Percentiles rank a stretch among this genome's conserved stretches.
Conservation (phyloP, 2,888 invertebrate genomes). For the Drosophila peninsularis region DNA sequence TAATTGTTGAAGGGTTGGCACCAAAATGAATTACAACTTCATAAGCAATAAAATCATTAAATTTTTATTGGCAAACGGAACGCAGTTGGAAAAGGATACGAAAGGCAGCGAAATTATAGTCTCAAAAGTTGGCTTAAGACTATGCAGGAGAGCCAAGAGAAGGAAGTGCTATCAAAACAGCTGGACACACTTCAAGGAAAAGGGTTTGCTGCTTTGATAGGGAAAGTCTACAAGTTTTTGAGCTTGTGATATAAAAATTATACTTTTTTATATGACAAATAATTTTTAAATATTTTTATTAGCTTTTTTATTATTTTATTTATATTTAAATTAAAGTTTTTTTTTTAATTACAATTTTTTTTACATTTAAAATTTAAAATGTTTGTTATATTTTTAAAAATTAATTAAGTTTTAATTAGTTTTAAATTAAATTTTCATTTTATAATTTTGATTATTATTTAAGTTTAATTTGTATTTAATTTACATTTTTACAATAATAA, state of each 20-base stretch:
- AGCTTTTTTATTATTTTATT: background rate
- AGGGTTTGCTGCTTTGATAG: background rate
- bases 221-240: background rate
- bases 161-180: slow-evolving; percentile 3
- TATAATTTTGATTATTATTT: no score
- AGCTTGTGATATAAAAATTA: background rate
- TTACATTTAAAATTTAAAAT: no score
- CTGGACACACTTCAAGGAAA: background rate
- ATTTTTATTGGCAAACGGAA: slow-evolving; percentile 68
- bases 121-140: slow-evolving; percentile 44
- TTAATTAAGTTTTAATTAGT: no score
- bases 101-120: slow-evolving; percentile 11
- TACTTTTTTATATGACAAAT: background rate
- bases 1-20: slow-evolving; percentile 73
- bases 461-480: no score
- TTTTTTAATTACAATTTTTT: no score
- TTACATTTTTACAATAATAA: no score
- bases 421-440: no score
- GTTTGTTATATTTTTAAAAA: no score
- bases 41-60: slow-evolving; percentile 79
- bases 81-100: slow-evolving; percentile 28
- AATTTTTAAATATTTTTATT: background rate
- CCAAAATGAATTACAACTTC: slow-evolving; percentile 77
- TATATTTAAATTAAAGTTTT: background rate
- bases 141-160: background rate